Base-by-base conservation (phyloP, 1,140 invertebrate species). In the Papilio xuthus region DNA sequence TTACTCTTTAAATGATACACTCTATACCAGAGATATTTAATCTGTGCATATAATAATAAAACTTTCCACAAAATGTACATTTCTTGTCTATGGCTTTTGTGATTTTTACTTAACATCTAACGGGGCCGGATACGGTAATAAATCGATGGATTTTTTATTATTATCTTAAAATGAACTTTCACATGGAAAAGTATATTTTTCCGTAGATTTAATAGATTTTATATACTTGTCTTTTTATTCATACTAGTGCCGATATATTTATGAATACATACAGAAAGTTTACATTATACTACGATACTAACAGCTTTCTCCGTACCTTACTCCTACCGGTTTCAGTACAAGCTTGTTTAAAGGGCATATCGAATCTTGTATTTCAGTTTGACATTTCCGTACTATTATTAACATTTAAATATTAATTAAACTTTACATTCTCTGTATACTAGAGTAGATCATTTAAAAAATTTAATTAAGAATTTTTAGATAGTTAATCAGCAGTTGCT, bases 221-320 rank as follows among this genome's bases (percentile, higher is more conserved):
- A 47, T 47, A n/a, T n/a, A n/a, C n/a, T n/a, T n/a, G n/a, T n/a
- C n/a, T n/a, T n/a, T 50, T 13, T 50, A 50, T 50, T 50, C 18
- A 50, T 18, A 15, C 47, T 50, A 50, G 15, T 50, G 50, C 18
- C n/a, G 50, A 53, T n/a, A 53, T 53, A 18, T 53, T 53, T 6
- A 53, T 53, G 18, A n/a, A 53, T 53, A 18, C 15, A 63, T 15
- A 28, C 56, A 60, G 20, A 63, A 26, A 63, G 26, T 4, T 63
- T 28, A 50, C 15, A 18, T 50, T 18, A 6, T 15, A 2, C n/a
- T 60, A 23, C 10, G 23, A 23, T 26, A 60, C 56, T 26, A 60
- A 63, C 60, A 63, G 26, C 60, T 63, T 63, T 63, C 60, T 63
- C 60, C 26, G 13, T 63, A 63, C 12, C 12, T 63, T 7, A 63